These are phyloP conservation scores for Aphelenchoides fujianensis DNA, from an alignment of 1,140 invertebrate species.

Conservation along the genomic window DNA sequence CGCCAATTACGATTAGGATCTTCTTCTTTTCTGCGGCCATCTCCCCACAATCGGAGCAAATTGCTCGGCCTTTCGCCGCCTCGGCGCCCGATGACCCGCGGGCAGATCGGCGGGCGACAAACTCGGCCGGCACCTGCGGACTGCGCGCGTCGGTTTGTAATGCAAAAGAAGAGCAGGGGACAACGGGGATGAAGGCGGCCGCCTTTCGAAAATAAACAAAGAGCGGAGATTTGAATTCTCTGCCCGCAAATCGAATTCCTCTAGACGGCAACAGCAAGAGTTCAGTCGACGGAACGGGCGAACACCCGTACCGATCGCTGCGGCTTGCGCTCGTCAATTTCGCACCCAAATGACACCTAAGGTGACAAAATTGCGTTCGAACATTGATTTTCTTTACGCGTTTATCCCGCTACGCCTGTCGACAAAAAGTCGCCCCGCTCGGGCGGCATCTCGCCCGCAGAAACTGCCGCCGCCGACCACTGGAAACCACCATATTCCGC, in stretches of 20 bases:
- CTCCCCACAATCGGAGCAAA: neutral
- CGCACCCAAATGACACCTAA: neutral
- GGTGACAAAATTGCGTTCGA: neutral
- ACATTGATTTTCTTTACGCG: slow-evolving; percentile 1
- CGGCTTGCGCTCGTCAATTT: too few relatives aligned
- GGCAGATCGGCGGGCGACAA: neutral
- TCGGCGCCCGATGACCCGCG: neutral
- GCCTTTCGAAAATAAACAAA: too few relatives aligned
- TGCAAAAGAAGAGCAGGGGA: too few relatives aligned
- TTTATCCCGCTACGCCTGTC: neutral
- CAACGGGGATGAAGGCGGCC: too few relatives aligned
- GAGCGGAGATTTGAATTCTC: too few relatives aligned
- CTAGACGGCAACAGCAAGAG: too few relatives aligned
- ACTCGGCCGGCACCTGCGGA: neutral
- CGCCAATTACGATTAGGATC: slow-evolving; percentile 1
- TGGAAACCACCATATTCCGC: neutral
- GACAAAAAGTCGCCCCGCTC: neutral
- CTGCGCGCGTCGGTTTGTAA: too few relatives aligned
- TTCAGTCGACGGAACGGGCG: too few relatives aligned
- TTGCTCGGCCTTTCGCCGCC: neutral
- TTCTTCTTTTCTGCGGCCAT: neutral
- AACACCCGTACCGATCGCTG: too few relatives aligned
- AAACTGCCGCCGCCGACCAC: neutral
- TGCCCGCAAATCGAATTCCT: too few relatives aligned
- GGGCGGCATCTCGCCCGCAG: neutral